Evolutionary conservation across 1,140 invertebrate genomes (phyloP).

Genomic region (Atta texana): DNA sequence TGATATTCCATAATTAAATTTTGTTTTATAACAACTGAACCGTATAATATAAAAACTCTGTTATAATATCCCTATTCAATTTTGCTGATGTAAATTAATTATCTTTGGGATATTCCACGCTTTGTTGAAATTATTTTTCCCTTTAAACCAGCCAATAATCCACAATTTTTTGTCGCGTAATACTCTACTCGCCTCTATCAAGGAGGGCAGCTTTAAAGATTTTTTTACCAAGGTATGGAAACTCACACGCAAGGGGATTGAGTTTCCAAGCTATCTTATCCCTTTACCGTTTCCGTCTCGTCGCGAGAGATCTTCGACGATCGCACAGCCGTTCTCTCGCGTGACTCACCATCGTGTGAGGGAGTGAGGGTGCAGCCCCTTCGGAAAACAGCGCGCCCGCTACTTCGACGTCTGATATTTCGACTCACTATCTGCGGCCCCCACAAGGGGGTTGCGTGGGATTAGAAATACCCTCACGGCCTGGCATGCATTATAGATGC

Average conservation of each 20-base stretch:
- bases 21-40: not conserved
- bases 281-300: constrained; percentile 61
- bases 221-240: constrained; percentile 30
- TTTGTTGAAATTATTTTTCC: not conserved
- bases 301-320: constrained; percentile 51
- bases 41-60: not conserved
- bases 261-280: constrained; percentile 61
- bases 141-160: not conserved
- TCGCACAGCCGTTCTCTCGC: constrained; percentile 64
- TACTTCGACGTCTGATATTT: constrained; percentile 71
- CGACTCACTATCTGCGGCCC: constrained; percentile 26
- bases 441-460: constrained; percentile 38
- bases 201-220: constrained; percentile 41
- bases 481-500: constrained; percentile 74
- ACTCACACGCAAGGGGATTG: constrained; percentile 56
- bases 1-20: constrained; percentile 36
- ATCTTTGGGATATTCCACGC: not conserved
- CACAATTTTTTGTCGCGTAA: constrained; percentile 28
- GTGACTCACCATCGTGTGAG: constrained; percentile 65
- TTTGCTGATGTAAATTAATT: constrained; percentile 36
- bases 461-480: constrained; percentile 71
- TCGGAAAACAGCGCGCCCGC: constrained; percentile 57
- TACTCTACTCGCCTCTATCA: constrained; percentile 12
- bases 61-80: not conserved
- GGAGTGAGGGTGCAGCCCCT: constrained; percentile 46